Base-by-base conservation (phyloP, 2,797 vertebrate genomes). In the Gallirallus australis region DNA sequence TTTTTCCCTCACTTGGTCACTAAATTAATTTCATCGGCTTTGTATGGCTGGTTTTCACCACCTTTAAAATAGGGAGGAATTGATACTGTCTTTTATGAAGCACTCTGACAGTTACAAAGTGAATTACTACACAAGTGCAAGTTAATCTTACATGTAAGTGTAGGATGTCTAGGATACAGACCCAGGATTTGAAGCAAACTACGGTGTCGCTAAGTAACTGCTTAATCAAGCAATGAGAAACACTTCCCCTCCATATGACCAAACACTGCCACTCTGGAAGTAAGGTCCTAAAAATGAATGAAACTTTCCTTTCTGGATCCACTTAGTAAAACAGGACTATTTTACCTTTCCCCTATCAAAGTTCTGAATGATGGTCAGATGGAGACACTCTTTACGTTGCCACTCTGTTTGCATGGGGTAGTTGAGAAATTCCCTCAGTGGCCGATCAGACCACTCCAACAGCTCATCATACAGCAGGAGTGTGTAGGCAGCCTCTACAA, bases 371-470 rank as follows among this genome's bases (percentile, higher is more conserved):
- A 99, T 99, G 65, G 99, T 99, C 95, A 99, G 99, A 92, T 99
- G 99, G 89, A 99, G 98, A 61, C 98, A 99, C 94, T 99, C 99
- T 92, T 99, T 99, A n/a, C 99, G 98, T 66, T 99, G 99, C 99
- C 99, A 99, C 96, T 99, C 99, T 13, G 98, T 99, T 95, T 99
- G 99, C 99, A 99, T 99, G 93, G 99, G 99, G 96, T 99, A 99
- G 98, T 98, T 99, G 88, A 99, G 98, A 80, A 99, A 99, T 96
- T 99, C 99, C 85, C 99, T 95, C 66, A 99, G 98, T 0, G 99
- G 99, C 75, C 99, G 97, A 28, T 99, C 99, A 0, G 99, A 99
- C 99, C 99, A 99, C 68, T 99, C 99, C 95, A 99, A 66, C 53
- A 99, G 96, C 97, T 99, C 99, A 6, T 99, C 99, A 1, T 99